Evolutionary conservation across 2,113 vertebrate species (phyloP).

Genomic region (Bubo scandiacus): DNA sequence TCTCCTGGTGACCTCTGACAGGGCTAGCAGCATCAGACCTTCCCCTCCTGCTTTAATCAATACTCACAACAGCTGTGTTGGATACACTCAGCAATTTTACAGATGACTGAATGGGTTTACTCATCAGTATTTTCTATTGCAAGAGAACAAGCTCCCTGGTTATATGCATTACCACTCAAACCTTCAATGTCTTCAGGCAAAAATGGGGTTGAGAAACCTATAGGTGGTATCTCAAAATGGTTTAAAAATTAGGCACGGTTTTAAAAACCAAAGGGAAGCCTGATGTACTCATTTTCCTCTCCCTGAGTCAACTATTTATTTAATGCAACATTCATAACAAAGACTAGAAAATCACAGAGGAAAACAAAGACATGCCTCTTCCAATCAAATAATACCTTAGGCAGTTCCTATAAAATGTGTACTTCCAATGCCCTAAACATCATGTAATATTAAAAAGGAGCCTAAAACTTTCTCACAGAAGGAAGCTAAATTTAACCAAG

Average conservation of each 20-base stretch:
- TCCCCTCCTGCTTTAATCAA: constrained; percentile 16
- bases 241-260: not conserved
- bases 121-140: constrained; percentile 30
- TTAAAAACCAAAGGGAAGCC: constrained; percentile 18
- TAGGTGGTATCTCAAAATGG: not conserved
- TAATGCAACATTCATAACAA: constrained; percentile 10
- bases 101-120: not conserved
- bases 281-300: not conserved
- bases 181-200: not conserved
- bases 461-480: constrained; percentile 20
- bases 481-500: constrained; percentile 24
- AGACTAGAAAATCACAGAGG: constrained; percentile 17
- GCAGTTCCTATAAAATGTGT: constrained; percentile 18
- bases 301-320: not conserved
- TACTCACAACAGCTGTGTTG: constrained; percentile 12
- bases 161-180: not conserved
- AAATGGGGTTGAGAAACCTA: not conserved
- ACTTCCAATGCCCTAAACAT: constrained; percentile 12
- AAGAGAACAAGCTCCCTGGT: not conserved
- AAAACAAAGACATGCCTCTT: constrained; percentile 32
- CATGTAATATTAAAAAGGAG: constrained; percentile 42
- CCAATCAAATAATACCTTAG: constrained; percentile 13
- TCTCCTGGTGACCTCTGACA: constrained; percentile 48
- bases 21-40: not conserved
- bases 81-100: constrained; percentile 5